Evolutionary conservation across 2,797 vertebrate genomes (phyloP), one percentile per base, ranked within the genome.

Genomic region (Synanceia verrucosa): DNA sequence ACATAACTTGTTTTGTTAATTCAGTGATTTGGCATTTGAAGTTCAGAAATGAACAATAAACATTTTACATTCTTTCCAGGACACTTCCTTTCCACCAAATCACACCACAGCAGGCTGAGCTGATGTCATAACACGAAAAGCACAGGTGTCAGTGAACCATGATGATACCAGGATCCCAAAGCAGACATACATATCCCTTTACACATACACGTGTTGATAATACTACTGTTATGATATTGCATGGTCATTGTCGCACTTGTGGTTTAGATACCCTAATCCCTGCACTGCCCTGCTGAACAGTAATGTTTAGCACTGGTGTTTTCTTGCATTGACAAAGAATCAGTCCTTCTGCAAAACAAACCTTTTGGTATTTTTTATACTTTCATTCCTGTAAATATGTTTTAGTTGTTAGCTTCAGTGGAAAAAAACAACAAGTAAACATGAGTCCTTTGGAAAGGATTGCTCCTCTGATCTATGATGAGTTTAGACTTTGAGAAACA

Each of bases 31-130:
- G 86, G 61, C 81, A 62, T 89, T 90, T 88, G 82, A 73, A 95
- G 95, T 95, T 94, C 90, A 87, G 82, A 92, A 84, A 84, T 94
- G 81, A 89, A 85, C 74, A 93, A 92, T 90, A 92, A 97, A 94
- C 94, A 96, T 97, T 98, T 97, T 97, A 95, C 94, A 96, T 95
- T 95, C 82, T 89, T 91, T 88, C 69, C 65, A 74, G 78, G 81
- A 88, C 80, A 71, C 46, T 84, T 82, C 11, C 50, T 78, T 76
- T 80, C 11, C 19, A 29, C n/a, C n/a, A n/a, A n/a, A n/a, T n/a
- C n/a, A n/a, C n/a, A n/a, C n/a, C n/a, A n/a, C n/a, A n/a, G n/a
- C n/a, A n/a, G n/a, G n/a, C n/a, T n/a, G n/a, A n/a, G n/a, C n/a
- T n/a, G n/a, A n/a, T n/a, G n/a, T n/a, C n/a, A n/a, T n/a, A n/a